Evolutionary conservation across 1,140 invertebrate genomes (phyloP).

Genomic region (Pseudomyrmex dendroicus): DNA sequence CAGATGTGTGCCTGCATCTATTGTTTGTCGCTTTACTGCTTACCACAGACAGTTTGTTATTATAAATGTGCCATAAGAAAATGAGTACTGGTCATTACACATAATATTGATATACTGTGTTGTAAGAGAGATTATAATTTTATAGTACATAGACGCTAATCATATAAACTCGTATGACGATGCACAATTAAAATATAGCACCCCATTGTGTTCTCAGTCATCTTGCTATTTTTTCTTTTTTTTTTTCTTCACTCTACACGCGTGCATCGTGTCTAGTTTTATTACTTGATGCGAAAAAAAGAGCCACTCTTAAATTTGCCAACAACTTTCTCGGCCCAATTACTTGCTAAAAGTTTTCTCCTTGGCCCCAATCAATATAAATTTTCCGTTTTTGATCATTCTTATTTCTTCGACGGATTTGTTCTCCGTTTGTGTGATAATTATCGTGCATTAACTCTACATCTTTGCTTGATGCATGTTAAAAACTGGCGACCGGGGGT

Average conservation of each 20-base stretch:
- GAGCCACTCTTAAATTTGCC: constrained; percentile 54
- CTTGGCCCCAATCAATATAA: constrained; percentile 78
- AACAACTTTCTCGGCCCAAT: constrained; percentile 39
- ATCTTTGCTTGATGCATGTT: constrained; percentile 57
- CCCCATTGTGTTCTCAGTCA: constrained; percentile 77
- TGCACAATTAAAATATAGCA: constrained; percentile 83
- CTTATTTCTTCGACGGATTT: constrained; percentile 68
- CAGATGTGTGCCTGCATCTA: constrained; percentile 71
- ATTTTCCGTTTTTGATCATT: constrained; percentile 61
- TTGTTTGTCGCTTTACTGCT: constrained; percentile 76
- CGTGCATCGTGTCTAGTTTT: constrained; percentile 58
- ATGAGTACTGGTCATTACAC: constrained; percentile 82
- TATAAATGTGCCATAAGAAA: constrained; percentile 85
- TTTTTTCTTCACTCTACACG: constrained; percentile 31
- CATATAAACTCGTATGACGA: constrained; percentile 82
- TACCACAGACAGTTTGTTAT: constrained; percentile 79
- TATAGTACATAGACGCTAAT: constrained; percentile 85
- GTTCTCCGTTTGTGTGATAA: constrained; percentile 35
- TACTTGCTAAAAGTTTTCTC: constrained; percentile 64
- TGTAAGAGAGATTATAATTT: constrained; percentile 82
- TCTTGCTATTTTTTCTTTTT: constrained; percentile 55
- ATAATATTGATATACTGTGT: constrained; percentile 78
- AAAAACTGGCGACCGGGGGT: constrained; percentile 52
- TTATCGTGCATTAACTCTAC: constrained; percentile 47
- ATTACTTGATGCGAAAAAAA: constrained; percentile 56